Percentiles rank a stretch among this genome's conserved stretches.
Evolutionary conservation across 1,140 invertebrate species (phyloP).

Genomic region (Hirudo medicinalis): DNA sequence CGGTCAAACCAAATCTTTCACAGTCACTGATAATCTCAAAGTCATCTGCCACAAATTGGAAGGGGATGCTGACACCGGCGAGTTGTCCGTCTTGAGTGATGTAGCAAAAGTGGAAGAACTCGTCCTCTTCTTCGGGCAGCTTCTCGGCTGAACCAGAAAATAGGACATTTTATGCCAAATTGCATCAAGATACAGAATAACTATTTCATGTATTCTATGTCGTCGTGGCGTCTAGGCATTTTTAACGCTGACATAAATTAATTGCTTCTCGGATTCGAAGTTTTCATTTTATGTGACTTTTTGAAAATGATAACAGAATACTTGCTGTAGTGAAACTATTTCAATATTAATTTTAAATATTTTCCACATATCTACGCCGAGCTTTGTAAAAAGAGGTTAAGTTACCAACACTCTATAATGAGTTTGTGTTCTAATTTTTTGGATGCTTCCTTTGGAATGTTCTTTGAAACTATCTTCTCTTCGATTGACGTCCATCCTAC

Average conservation of each 20-base stretch:
- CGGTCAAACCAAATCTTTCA: no score
- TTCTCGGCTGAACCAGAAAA: constrained; percentile 28
- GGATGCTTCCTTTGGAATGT: neutral
- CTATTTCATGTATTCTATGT: neutral
- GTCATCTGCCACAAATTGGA: constrained; percentile 31
- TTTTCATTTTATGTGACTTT: neutral
- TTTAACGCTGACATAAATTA: neutral
- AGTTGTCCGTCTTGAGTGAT: constrained; percentile 32
- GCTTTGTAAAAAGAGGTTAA: no score
- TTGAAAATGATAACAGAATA: neutral
- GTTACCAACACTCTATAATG: no score
- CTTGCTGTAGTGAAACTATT: neutral
- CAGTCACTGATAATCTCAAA: constrained; percentile 1
- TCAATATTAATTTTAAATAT: neutral
- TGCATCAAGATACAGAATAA: neutral
- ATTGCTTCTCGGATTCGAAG: neutral
- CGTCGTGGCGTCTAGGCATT: neutral
- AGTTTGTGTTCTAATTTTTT: no score
- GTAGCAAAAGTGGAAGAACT: constrained; percentile 43
- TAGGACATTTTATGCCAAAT: neutral
- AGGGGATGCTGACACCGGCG: constrained; percentile 38
- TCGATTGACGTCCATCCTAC: neutral
- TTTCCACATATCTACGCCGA: neutral
- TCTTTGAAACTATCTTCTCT: neutral
- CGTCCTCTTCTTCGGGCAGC: constrained; percentile 39